These are phyloP conservation scores for Hylaea fasciaria DNA, from an alignment of 2,888 invertebrate genomes.

Conservation along the genomic window DNA sequence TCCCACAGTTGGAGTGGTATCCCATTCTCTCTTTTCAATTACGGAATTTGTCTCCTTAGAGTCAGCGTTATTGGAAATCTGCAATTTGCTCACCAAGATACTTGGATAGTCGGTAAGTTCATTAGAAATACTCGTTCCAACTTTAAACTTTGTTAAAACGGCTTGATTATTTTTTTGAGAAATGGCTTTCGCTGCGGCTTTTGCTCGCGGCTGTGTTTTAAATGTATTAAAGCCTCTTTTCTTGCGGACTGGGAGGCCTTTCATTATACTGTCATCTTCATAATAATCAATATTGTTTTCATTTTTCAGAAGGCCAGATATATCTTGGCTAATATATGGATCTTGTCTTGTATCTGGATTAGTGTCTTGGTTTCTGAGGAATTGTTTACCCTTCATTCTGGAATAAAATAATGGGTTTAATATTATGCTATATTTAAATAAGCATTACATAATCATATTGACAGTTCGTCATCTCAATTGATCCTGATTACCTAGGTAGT, in stretches of 20 bases:
- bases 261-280: slow-evolving; percentile 63
- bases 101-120: slow-evolving; percentile 22
- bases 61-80: slow-evolving; percentile 19
- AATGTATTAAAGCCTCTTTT: slow-evolving; percentile 47
- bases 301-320: no score
- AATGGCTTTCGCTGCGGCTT: slow-evolving; percentile 12
- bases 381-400: slow-evolving; percentile 4
- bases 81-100: slow-evolving; percentile 32
- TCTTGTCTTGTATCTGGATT: slow-evolving; percentile 9
- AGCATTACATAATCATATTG: no score
- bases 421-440: no score
- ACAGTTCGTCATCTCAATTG: no score
- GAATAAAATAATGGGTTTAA: no score
- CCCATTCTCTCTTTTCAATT: slow-evolving; percentile 18
- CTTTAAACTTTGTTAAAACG: slow-evolving; percentile 20
- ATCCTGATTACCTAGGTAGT: no score
- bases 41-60: slow-evolving; percentile 18
- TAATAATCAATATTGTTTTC: slow-evolving; percentile 58
- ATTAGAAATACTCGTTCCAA: slow-evolving; percentile 22
- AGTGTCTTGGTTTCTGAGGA: background rate
- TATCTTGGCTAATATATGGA: no score
- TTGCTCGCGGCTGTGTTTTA: background rate
- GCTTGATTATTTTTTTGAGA: slow-evolving; percentile 22
- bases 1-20: slow-evolving; percentile 15
- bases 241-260: slow-evolving; percentile 64